These are phyloP conservation scores for Cryptocephalus moraei DNA, from an alignment of 2,888 invertebrate species.

Conservation along the genomic window DNA sequence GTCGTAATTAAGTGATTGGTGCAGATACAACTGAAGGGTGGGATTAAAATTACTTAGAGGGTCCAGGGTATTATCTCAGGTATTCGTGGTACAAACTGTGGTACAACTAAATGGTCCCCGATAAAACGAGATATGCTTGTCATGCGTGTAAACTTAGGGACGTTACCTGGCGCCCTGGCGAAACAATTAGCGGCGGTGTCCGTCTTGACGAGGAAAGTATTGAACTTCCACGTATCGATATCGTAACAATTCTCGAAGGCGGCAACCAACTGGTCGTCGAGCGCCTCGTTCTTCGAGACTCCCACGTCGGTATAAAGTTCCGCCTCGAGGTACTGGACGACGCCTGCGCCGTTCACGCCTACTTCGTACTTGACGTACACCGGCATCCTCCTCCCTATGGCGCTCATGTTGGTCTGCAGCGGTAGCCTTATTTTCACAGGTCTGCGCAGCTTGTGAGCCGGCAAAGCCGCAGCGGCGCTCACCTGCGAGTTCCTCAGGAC, in stretches of 20 bases:
- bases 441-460: constrained; percentile 48
- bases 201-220: constrained; percentile 43
- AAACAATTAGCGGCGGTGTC: constrained; percentile 55
- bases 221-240: constrained; percentile 39
- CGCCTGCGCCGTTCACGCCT: constrained; percentile 51
- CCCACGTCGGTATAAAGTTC: constrained; percentile 48
- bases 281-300: constrained; percentile 43
- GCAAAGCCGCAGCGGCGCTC: constrained; percentile 59
- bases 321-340: constrained; percentile 52
- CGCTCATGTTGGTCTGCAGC: constrained; percentile 61
- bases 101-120: too few species aligned
- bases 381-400: constrained; percentile 46
- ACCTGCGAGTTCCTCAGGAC: constrained; percentile 50
- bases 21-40: too few species aligned
- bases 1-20: too few species aligned
- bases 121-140: too few species aligned
- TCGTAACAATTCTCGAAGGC: constrained; percentile 47
- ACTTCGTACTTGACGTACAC: constrained; percentile 56
- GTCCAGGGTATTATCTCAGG: too few species aligned
- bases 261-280: constrained; percentile 23
- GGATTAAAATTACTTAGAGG: too few species aligned
- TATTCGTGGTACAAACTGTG: too few species aligned
- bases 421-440: constrained; percentile 64
- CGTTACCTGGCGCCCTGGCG: constrained; percentile 60
- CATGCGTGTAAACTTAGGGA: too few species aligned